Conservation (phyloP, 2,888 invertebrate genomes). For the Cetonia aurata region DNA sequence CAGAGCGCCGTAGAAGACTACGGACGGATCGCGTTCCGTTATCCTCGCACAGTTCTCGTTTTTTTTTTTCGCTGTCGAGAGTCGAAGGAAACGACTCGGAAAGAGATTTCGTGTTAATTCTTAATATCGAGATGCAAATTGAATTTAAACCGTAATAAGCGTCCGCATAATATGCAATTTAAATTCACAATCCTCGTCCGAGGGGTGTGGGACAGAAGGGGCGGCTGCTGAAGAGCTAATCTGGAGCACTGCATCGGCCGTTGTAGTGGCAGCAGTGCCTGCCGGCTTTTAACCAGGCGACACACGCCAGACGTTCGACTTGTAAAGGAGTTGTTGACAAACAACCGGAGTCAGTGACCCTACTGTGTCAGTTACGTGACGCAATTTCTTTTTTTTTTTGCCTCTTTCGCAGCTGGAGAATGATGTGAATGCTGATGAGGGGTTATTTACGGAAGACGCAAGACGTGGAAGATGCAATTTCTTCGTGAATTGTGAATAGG, state of each 20-base stretch:
- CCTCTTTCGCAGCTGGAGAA: too few relatives aligned
- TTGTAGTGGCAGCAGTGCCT: too few relatives aligned
- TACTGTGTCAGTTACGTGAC: too few relatives aligned
- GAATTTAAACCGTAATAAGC: constrained; percentile 31
- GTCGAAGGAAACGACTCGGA: constrained; percentile 9
- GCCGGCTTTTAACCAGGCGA: too few relatives aligned
- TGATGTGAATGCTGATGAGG: too few relatives aligned
- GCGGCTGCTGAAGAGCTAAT: not conserved
- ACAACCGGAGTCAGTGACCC: constrained; percentile 20
- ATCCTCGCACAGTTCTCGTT: not conserved
- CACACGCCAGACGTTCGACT: not conserved
- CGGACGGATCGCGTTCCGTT: too few relatives aligned
- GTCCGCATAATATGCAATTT: constrained; percentile 34
- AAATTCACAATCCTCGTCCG: constrained; percentile 25
- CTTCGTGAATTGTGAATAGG: too few relatives aligned
- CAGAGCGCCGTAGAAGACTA: too few relatives aligned
- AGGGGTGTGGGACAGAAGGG: not conserved
- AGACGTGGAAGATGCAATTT: too few relatives aligned
- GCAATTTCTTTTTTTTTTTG: not conserved
- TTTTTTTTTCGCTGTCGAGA: not conserved
- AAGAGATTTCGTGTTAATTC: constrained; percentile 36
- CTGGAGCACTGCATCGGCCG: not conserved
- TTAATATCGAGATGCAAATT: constrained; percentile 37
- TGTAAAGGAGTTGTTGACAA: constrained; percentile 12
- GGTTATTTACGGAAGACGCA: too few relatives aligned